Evolutionary conservation across 1,140 invertebrate genomes (phyloP).

Genomic region (Paramacrobiotus metropolitanus): DNA sequence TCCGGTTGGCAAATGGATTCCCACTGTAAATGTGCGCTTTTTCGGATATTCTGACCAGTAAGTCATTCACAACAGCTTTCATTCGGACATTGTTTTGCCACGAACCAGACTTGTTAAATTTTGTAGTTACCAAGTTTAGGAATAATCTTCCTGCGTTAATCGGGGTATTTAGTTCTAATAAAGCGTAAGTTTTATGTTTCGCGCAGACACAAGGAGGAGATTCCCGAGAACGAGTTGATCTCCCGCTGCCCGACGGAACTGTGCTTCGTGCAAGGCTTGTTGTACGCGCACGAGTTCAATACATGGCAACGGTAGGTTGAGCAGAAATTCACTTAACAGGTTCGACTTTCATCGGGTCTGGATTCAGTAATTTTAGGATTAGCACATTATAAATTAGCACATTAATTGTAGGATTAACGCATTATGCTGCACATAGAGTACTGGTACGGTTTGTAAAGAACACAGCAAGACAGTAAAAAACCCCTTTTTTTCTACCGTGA

Average conservation of each 20-base stretch:
- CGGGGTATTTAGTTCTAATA: too few relatives aligned
- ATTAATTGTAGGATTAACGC: background rate
- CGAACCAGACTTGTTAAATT: background rate
- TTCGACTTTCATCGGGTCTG: too few relatives aligned
- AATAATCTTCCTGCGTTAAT: too few relatives aligned
- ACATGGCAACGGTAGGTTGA: background rate
- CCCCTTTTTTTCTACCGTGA: background rate
- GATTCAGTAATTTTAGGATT: too few relatives aligned
- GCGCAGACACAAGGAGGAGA: background rate
- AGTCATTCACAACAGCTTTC: background rate
- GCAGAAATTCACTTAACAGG: too few relatives aligned
- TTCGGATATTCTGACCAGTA: too few relatives aligned
- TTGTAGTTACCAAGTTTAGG: background rate
- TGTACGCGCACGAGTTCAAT: background rate
- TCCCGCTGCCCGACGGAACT: background rate
- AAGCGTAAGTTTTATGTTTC: background rate
- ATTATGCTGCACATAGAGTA: background rate
- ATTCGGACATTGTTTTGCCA: background rate
- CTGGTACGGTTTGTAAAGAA: background rate
- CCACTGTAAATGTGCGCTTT: too few relatives aligned
- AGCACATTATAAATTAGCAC: too few relatives aligned
- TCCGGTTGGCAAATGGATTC: too few relatives aligned
- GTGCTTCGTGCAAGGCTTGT: background rate
- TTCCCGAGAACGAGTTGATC: background rate
- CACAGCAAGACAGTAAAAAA: background rate